A percentile compares a stretch with the other conserved stretches of the same genome.
phyloP scores from a whole-genome alignment of 2,113 vertebrate species.

The Eudorcas thomsonii region DNA sequence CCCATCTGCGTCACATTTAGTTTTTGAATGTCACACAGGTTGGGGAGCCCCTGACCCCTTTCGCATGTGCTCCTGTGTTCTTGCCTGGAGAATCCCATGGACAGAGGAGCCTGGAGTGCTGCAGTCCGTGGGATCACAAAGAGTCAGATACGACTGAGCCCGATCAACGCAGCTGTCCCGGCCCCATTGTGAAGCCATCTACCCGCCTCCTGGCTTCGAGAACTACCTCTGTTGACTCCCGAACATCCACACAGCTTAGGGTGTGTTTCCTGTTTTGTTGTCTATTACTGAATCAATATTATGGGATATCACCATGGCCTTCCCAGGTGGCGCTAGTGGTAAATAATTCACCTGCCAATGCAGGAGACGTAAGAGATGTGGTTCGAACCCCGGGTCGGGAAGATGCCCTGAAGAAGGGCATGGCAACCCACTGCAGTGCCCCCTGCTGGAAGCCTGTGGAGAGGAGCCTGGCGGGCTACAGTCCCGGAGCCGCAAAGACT shows the following conservation, averaged over 20 bases:
- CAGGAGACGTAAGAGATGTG: background rate
- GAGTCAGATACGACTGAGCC: background rate
- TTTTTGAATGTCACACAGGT: background rate
- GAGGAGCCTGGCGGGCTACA: too few relatives aligned
- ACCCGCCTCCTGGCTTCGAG: background rate
- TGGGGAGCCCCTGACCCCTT: background rate
- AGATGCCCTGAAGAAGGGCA: background rate
- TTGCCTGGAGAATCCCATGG: background rate
- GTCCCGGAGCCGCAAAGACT: background rate
- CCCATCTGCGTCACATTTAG: background rate
- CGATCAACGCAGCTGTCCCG: rapidly evolving
- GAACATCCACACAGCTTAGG: rapidly evolving
- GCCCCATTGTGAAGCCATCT: background rate
- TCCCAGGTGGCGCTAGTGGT: background rate
- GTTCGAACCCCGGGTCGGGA: background rate
- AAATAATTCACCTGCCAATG: background rate
- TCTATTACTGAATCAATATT: background rate
- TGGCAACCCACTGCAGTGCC: background rate
- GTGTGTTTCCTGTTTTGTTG: background rate
- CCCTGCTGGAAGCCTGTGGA: background rate
- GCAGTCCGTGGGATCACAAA: background rate
- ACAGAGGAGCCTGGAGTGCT: background rate
- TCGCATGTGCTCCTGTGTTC: rapidly evolving
- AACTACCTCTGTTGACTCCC: background rate
- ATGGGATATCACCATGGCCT: rapidly evolving